These are phyloP conservation scores for Lytechinus variegatus DNA, from an alignment of 35 echinoderm and acorn worm species.

Conservation along the genomic window DNA sequence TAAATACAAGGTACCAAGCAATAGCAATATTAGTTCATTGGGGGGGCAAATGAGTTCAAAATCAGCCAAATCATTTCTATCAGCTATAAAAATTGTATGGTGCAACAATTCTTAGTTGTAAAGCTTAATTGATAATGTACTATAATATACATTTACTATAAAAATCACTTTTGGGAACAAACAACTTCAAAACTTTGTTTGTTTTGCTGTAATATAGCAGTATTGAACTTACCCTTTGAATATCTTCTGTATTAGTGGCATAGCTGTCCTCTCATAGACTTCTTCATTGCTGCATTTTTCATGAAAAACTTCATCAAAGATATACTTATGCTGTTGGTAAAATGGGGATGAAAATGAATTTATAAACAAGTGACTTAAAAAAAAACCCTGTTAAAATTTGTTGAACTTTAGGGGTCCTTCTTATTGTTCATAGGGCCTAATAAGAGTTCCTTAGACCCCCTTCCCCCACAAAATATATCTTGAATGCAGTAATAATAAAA, in stretches of 20 bases:
- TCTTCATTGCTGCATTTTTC: conserved; percentile 76
- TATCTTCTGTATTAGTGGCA: conserved; percentile 66
- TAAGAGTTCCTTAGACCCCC: not conserved
- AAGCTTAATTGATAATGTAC: too few species aligned
- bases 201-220: not conserved
- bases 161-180: too few species aligned
- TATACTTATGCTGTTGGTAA: conserved; percentile 81
- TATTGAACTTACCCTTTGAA: conserved; percentile 70
- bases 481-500: not conserved
- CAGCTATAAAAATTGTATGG: too few species aligned
- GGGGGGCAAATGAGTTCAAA: too few species aligned
- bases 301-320: conserved; percentile 93
- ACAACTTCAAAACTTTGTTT: not conserved
- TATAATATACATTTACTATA: too few species aligned
- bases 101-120: too few species aligned
- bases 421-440: not conserved
- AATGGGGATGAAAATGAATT: not conserved
- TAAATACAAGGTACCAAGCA: too few species aligned
- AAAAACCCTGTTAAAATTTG: too few species aligned
- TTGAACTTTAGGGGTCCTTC: too few species aligned
- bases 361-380: too few species aligned
- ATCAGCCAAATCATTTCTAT: too few species aligned
- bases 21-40: too few species aligned
- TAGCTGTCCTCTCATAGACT: conserved; percentile 86
- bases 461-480: not conserved